Evolutionary conservation across 1,140 invertebrate genomes (phyloP), one percentile per base, ranked within the genome.

Genomic region (Brachionus paranguensis): DNA sequence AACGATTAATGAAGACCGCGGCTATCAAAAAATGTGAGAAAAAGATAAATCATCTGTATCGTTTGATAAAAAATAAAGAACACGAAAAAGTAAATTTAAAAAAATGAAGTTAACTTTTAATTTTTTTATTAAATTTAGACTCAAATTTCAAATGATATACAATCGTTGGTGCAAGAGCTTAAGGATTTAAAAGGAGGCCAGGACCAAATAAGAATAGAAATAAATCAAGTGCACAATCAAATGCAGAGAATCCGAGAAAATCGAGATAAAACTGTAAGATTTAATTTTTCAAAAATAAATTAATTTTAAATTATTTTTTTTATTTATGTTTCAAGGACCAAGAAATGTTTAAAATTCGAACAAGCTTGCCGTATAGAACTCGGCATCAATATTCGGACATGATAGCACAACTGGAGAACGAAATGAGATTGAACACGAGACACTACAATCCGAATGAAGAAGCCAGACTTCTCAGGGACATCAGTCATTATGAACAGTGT

Each of bases 301-400:
- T 8, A 17, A 43, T 43, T 72, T 41, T 24, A 24, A 43, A 20
- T 27, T 33, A 29, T 50, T 14, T 76, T 76, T 27, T 1, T 20
- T n/a, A 14, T 76, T 47, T 27, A 14, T 27, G 1, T 50, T 76
- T 76, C 12, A 76, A 76, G 72, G 43, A 76, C 29, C 43, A 64
- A 14, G 53, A 81, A 64, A 81, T 81, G 50, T 29, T 41, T 68
- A 27, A 41, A 41, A 81, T 81, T 41, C 60, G 60, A 81, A 41
- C 78, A 3, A 45, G 64, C 37, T 45, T 81, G 53, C 24, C 60
- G 2, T 81, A 81, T 8, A 81, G 60, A 64, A 81, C 78, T 12
- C 37, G 53, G 64, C 33, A 60, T n/a, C 20, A 81, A 24, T 64
- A 81, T 81, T 24, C 14, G 20, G 41, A 43, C 33, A 81, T 81